Evolutionary conservation across 2,113 vertebrate species (phyloP), one percentile per base, ranked within the genome.

Genomic region (Ictidomys tridecemlineatus): DNA sequence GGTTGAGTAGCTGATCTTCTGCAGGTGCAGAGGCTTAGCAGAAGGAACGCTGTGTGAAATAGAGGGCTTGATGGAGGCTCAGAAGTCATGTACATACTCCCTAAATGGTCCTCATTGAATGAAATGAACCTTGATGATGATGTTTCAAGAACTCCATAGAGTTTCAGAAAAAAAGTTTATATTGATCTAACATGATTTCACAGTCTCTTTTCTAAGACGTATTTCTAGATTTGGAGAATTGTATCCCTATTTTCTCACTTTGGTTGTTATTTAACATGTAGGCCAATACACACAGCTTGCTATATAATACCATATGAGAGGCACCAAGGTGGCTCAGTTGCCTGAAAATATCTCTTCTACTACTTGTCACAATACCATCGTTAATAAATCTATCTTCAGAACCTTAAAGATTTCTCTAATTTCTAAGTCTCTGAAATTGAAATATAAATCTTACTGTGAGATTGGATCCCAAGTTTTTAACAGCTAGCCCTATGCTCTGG

Each of bases 211-310:
- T 80, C 53, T 72, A 69, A 86, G 24, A 87, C 17, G 58, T 89
- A 53, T 80, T 82, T 79, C 87, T 85, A 86, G 63, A 69, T 78
- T 45, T 89, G 53, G 34, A 18, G 18, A 89, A 77, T 2, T 74
- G 13, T 53, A 73, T 1, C 9, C 70, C 45, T 69, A 12, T 61
- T 92, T 85, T 91, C 56, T 96, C 39, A 96, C 69, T 84, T 90
- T 48, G 17, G 22, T 48, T 90, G 8, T 76, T 22, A 51, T n/a
- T 48, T 89, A 70, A 76, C 10, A 3, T 84, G 32, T 48, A 16
- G 8, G 5, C 2, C 30, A 69, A 39, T 28, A n/a, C n/a, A n/a
- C 45, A 72, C 8, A 24, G 13, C 8, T 82, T 30, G 39, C n/a
- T 34, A 26, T 56, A 16, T 48, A 34, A 69, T 58, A 53, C 7